These are phyloP conservation scores for Sicus ferrugineus DNA, from an alignment of 2,888 invertebrate species.

Conservation along the genomic window DNA sequence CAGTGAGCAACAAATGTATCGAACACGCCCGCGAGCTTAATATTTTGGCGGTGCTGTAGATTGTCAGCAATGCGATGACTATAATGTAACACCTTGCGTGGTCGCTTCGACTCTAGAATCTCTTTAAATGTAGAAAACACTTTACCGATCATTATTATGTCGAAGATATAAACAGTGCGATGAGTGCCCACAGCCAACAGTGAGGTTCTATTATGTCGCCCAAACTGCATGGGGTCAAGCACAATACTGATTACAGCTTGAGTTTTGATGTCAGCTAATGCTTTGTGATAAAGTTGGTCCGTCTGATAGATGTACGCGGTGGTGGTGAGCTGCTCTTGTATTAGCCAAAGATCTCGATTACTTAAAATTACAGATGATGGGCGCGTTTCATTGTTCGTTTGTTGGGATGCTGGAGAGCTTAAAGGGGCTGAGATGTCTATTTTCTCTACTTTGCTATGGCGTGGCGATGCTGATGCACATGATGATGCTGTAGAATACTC, in stretches of 20 bases:
- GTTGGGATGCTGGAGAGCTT: not conserved
- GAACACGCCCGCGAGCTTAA: constrained; percentile 48
- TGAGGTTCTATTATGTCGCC: constrained; percentile 46
- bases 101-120: constrained; percentile 46
- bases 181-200: constrained; percentile 46
- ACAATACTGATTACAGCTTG: constrained; percentile 46
- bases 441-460: not conserved
- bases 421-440: no score
- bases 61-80: constrained; percentile 49
- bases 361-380: constrained; percentile 26
- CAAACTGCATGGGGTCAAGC: constrained; percentile 47
- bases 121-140: constrained; percentile 48
- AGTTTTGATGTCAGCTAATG: constrained; percentile 47
- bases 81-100: constrained; percentile 49
- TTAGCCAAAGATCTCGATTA: constrained; percentile 38
- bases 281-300: constrained; percentile 51
- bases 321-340: constrained; percentile 41
- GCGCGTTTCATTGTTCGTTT: constrained; percentile 28
- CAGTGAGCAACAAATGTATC: constrained; percentile 52
- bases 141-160: constrained; percentile 48
- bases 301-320: constrained; percentile 48
- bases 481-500: constrained; percentile 13
- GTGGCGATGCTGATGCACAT: not conserved
- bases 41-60: constrained; percentile 46
- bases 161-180: constrained; percentile 50